phyloP scores from a whole-genome alignment of 2,888 invertebrate species.

The Drosophila vallismaia region DNA sequence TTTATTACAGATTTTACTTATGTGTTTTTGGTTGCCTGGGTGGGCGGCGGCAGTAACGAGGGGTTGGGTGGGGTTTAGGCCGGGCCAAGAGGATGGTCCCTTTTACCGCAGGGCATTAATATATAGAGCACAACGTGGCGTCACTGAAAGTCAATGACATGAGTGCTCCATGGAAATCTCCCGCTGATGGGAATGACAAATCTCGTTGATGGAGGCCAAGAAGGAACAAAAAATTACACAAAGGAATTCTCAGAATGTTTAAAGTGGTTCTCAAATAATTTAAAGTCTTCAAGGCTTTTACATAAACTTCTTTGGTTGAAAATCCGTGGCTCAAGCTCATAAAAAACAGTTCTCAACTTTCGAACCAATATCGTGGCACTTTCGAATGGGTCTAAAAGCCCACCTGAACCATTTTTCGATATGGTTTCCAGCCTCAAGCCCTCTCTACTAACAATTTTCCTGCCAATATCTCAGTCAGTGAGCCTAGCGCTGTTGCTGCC shows the following conservation, averaged over 20 bases:
- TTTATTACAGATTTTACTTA: conserved; percentile 79
- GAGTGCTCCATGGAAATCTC: conserved; percentile 28
- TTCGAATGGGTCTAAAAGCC: not conserved
- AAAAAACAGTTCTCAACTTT: conserved; percentile 11
- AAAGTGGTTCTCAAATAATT: conserved; percentile 1
- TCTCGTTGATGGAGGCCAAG: conserved; percentile 11
- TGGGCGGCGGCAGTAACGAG: not conserved
- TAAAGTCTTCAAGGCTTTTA: not conserved
- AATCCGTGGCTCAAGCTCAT: not conserved
- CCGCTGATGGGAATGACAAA: conserved; percentile 27
- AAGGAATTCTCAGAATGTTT: not conserved
- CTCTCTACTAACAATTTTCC: not conserved
- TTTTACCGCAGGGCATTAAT: conserved; percentile 73
- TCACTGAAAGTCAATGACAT: conserved; percentile 55
- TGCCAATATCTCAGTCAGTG: conserved; percentile 20
- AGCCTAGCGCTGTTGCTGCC: conserved; percentile 9
- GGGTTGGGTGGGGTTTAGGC: not conserved
- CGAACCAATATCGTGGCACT: conserved; percentile 15
- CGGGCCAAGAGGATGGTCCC: conserved; percentile 5
- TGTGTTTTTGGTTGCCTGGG: conserved; percentile 60
- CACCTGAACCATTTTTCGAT: conserved; percentile 23
- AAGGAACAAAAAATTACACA: not conserved
- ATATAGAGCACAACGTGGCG: conserved; percentile 64
- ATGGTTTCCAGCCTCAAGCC: conserved; percentile 4
- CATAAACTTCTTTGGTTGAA: not conserved